Evolutionary conservation across 2,888 invertebrate genomes (phyloP), one percentile per base, ranked within the genome.

Genomic region (Hypomecis punctinalis): DNA sequence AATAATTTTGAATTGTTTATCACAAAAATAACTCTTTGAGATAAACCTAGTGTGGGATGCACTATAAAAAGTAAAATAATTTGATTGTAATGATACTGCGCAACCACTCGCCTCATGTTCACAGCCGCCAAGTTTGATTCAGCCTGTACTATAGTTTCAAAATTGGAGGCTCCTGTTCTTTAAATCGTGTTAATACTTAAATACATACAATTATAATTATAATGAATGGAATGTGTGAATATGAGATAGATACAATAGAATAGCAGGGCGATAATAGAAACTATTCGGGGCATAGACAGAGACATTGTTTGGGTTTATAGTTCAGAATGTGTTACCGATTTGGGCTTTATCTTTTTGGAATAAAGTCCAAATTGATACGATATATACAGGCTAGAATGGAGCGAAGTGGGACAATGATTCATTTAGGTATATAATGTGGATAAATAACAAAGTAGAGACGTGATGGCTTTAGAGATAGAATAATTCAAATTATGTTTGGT

Each of bases 241-340:
- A 69, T 66, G 61, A 43, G 58, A 64, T 55, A 43, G 58, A 64
- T 55, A 72, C 66, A 73, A 67, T 66, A 72, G 51, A 67, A 63
- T 70, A 72, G 57, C 75, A 76, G 74, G 77, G 74, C 75, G 76
- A 74, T 71, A 56, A 58, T 69, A 75, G 71, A 69, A 73, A 67
- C 66, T 67, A 62, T 67, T 23, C 23, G 3, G 23, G 67, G 62
- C 61, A 66, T 57, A 62, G 48, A 66, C 58, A 63, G 61, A 57
- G 65, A 68, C 65, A 66, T 59, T 65, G 60, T 68, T 67, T 60
- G 58, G 45, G 51, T 68, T 66, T 52, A 53, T 42, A 36, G 68
- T 61, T 52, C 63, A 62, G 51, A 47, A 63, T 43, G 52, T 59
- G 55, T 42, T 40, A 61, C 51, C 45, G 60, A 62, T 66, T 59